phyloP scores from a whole-genome alignment of 2,113 vertebrate species.

The Dendropsophus ebraccatus region DNA sequence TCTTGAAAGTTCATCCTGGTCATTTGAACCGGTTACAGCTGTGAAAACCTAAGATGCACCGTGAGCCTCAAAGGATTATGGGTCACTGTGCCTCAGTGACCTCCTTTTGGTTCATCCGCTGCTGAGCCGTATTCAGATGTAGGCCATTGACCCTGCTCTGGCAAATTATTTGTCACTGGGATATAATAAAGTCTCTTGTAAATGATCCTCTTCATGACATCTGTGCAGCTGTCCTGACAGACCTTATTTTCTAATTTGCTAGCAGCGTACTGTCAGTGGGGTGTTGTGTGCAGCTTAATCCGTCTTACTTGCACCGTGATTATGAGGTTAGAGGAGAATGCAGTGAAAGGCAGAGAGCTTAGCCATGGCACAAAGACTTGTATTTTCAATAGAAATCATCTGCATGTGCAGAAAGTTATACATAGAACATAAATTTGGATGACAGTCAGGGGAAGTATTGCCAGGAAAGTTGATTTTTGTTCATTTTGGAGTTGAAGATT shows the following conservation, averaged over 20 bases:
- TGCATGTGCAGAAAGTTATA: conserved; percentile 32
- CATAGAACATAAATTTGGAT: conserved; percentile 38
- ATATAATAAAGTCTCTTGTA: conserved; percentile 43
- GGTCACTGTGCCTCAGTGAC: conserved; percentile 7
- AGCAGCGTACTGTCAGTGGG: conserved; percentile 27
- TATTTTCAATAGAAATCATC: conserved; percentile 41
- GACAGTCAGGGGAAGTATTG: neutral
- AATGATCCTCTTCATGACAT: conserved; percentile 46
- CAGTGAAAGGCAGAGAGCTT: conserved; percentile 28
- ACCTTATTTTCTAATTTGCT: conserved; percentile 43
- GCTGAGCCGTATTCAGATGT: conserved; percentile 21
- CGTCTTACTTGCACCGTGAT: conserved; percentile 12
- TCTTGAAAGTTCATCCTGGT: conserved; percentile 4
- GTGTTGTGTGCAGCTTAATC: conserved; percentile 37
- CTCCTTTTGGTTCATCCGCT: neutral
- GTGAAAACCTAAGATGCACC: neutral
- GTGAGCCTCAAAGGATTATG: conserved; percentile 8
- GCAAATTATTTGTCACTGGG: conserved; percentile 28
- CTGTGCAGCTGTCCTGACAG: conserved; percentile 41
- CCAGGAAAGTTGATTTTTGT: conserved; percentile 15
- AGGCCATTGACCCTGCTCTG: conserved; percentile 16
- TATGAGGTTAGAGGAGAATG: conserved; percentile 37
- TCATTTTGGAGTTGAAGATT: neutral
- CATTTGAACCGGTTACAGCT: conserved; percentile 12
- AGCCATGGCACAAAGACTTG: conserved; percentile 6